Evolutionary conservation across 2,113 vertebrate species (phyloP), one percentile per base, ranked within the genome.

Genomic region (Agapornis roseicollis): DNA sequence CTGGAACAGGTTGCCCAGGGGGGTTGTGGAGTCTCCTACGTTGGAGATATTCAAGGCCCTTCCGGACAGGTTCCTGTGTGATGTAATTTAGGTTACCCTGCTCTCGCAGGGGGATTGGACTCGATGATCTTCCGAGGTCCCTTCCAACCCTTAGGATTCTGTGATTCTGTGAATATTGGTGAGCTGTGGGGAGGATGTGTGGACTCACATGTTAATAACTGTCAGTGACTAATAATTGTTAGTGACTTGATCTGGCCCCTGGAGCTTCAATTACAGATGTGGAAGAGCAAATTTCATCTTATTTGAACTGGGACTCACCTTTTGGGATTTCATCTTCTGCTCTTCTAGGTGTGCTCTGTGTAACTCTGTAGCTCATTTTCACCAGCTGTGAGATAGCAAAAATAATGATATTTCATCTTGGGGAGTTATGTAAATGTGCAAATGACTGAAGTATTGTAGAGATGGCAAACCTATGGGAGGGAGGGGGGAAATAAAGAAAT

Each of bases 281-380:
- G 41, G 18, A 17, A 73, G 47, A 68, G 86, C 42, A 50, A 15
- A 37, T 25, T 28, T 58, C 0, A 1, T 83, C 56, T 25, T 23
- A 2, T 53, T 50, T 39, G 29, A 47, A 24, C 27, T n/a, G 18
- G 31, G 7, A 41, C 24, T 90, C 10, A 2, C 20, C 0, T 0
- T 29, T 58, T 1, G 1, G 2, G 13, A 5, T 11, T 7, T 76
- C 15, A 3, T 53, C n/a, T 42, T 55, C 11, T 70, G 20, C 72
- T 50, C 6, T 35, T 6, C 41, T 44, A 39, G 33, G 13, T 78
- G 11, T 27, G 68, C 25, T 58, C 28, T 74, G 27, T 50, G 50
- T 56, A 56, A 70, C 24, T 47, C n/a, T 22, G 17, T 53, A 18
- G 19, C 56, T 79, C 23, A 25, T 66, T 85, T 58, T 60, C 15